Percentiles rank a stretch among this genome's conserved stretches.
Conservation (phyloP, 2,888 invertebrate species). For the Acanthosepion lycidas region DNA sequence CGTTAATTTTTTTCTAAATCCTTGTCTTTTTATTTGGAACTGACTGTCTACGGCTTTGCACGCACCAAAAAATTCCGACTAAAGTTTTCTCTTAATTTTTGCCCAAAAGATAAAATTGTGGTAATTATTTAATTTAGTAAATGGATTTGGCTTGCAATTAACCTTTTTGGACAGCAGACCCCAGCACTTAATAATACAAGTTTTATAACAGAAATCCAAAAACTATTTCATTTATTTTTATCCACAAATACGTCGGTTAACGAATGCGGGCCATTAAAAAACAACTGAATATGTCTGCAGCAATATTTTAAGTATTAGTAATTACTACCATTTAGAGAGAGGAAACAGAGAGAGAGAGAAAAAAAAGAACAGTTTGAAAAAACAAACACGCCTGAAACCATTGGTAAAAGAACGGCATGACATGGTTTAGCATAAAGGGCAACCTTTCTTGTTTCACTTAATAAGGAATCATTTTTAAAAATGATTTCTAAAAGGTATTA, state of each 20-base stretch:
- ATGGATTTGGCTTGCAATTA: background rate
- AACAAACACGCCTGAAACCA: conserved; percentile 6
- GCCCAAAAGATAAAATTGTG: background rate
- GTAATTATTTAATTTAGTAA: background rate
- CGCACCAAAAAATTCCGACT: too few relatives aligned
- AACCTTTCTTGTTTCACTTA: background rate
- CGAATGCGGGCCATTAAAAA: background rate
- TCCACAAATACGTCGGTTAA: background rate
- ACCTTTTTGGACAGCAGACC: background rate
- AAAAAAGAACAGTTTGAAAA: background rate
- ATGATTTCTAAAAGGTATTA: background rate
- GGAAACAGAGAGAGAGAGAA: background rate
- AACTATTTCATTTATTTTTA: background rate
- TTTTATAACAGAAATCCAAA: background rate
- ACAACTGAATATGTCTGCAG: background rate
- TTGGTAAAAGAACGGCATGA: background rate
- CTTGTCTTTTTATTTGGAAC: too few relatives aligned
- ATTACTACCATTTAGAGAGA: background rate
- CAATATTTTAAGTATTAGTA: background rate
- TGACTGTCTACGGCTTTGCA: too few relatives aligned
- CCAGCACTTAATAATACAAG: background rate
- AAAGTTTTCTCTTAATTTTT: background rate
- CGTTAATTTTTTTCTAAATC: too few relatives aligned
- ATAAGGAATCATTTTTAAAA: background rate
- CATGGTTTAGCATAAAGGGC: background rate